Evolutionary conservation across 1,140 invertebrate genomes (phyloP).

Genomic region (Drosophila gunungcola): DNA sequence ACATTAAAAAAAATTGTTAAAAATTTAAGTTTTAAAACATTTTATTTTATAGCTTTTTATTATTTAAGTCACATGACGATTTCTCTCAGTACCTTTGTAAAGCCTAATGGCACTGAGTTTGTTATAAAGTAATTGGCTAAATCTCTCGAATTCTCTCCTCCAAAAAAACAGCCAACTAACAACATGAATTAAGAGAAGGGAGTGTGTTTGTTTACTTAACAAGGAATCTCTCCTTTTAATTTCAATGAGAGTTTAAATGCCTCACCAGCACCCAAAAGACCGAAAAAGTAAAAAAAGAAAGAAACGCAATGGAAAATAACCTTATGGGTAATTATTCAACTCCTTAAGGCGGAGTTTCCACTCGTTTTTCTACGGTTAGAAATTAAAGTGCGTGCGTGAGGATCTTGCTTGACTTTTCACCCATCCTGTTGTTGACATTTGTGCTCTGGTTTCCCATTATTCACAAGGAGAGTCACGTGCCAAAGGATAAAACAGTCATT

Average conservation of each 20-base stretch:
- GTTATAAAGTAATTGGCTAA: conserved; percentile 73
- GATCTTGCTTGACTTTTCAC: conserved; percentile 10
- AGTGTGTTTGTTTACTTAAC: conserved; percentile 23
- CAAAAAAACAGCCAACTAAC: conserved; percentile 11
- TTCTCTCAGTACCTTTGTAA: not conserved
- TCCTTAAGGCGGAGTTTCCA: conserved; percentile 26
- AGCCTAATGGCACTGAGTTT: conserved; percentile 35
- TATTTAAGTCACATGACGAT: too few relatives aligned
- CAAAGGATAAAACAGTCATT: conserved; percentile 58
- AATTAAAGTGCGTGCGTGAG: conserved; percentile 49
- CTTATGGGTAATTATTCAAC: conserved; percentile 40
- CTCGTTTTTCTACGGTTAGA: conserved; percentile 52
- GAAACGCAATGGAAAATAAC: conserved; percentile 34
- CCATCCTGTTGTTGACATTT: conserved; percentile 23
- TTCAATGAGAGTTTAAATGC: conserved; percentile 61
- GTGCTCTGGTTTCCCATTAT: conserved; percentile 35
- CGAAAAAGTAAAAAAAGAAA: not conserved
- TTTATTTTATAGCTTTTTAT: too few relatives aligned
- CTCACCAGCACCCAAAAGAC: not conserved
- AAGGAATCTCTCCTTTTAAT: conserved; percentile 67
- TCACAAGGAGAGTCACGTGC: conserved; percentile 59
- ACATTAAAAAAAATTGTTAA: too few relatives aligned
- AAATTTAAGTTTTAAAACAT: too few relatives aligned
- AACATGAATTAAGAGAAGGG: conserved; percentile 1
- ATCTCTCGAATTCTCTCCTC: conserved; percentile 34